These are phyloP conservation scores for Molossus molossus DNA, from an alignment of 2,797 vertebrate species.

Conservation along the genomic window DNA sequence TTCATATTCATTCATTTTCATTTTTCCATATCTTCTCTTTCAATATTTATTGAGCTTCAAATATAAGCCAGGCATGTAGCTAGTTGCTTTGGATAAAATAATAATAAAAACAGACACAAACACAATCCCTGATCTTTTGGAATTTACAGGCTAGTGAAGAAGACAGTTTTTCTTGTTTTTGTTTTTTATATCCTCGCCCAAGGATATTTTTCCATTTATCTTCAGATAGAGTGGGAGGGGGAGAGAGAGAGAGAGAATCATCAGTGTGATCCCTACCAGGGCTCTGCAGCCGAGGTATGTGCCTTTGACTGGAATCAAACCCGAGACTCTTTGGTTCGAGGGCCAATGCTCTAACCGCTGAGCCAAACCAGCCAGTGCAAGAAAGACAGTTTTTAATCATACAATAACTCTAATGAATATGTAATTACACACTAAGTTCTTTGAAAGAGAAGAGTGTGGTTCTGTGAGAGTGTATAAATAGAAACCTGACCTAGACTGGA, in stretches of 20 bases:
- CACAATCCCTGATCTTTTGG: background rate
- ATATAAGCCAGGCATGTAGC: background rate
- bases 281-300: too few species aligned
- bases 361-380: too few species aligned
- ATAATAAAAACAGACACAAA: background rate
- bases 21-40: background rate
- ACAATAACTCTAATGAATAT: background rate
- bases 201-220: too few species aligned
- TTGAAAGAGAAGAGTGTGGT: background rate
- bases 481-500: background rate
- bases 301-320: too few species aligned
- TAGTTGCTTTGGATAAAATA: conserved; percentile 10
- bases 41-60: background rate
- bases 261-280: too few species aligned
- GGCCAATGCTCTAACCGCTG: too few species aligned
- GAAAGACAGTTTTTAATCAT: background rate
- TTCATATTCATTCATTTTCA: conserved; percentile 41
- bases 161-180: background rate
- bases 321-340: too few species aligned
- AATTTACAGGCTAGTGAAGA: background rate
- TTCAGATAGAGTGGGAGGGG: too few species aligned
- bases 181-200: too few species aligned
- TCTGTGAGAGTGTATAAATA: background rate
- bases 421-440: background rate
- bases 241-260: too few species aligned